Evolutionary conservation across 2,113 vertebrate genomes (phyloP), one percentile per base, ranked within the genome.

Genomic region (Pimephales promelas): DNA sequence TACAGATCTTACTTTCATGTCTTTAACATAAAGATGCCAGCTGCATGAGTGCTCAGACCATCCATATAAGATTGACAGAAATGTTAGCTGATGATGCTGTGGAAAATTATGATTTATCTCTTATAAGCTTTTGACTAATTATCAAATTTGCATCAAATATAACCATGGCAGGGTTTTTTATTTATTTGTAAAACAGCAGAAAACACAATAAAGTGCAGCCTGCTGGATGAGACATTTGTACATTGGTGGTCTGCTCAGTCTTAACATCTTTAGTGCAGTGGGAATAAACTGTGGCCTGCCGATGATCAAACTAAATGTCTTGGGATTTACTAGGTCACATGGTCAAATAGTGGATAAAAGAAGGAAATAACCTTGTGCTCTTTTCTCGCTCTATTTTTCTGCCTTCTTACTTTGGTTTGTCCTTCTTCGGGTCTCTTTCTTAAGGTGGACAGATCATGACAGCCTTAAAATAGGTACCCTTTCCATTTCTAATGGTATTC

Each of bases 271-370:
- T 13, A 64, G 36, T 49, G 59, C 24, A 14, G 24, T 64, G 77
- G 26, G 18, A 62, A 79, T 79, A 49, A 79, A 79, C 56, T 79
- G 76, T 79, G 76, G 76, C 76, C 54, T 79, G 56, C 76, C 62
- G 47, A 3, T 49, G 76, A 79, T 79, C 57, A 79, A 45, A 62
- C 40, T 11, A 47, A 64, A 79, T 66, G 40, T 34, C 77, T 66
- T 4, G 59, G 59, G 77, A 79, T 79, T 79, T 62, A 64, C 57
- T 31, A 62, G 59, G 77, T 66, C 59, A 79, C 10, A 34, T 66
- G 77, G 75, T 61, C 52, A 28, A 79, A 47, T 47, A 64, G 64
- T 31, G 43, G 8, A 79, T 64, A 79, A 79, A 79, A 49, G 43
- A 22, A 45, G 43, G 10, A 79, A 66, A 62, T 64, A 79, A 49